A percentile compares a stretch with the other conserved stretches of the same genome.
Conservation (phyloP, 1,140 invertebrate genomes). For the Gonatopus flavifemur region DNA sequence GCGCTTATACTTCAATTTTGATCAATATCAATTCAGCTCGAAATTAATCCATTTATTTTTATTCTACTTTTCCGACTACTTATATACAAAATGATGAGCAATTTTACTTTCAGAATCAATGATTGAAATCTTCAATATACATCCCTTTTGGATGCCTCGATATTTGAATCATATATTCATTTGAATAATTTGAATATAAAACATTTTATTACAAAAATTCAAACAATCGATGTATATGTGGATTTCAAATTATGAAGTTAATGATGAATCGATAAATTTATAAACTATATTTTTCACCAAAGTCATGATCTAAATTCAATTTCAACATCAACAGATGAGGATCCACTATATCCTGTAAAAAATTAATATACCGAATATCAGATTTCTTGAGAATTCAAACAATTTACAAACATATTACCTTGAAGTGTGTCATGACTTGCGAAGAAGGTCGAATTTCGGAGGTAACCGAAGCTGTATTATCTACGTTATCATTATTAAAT, state of each 20-base stretch:
- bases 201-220: background rate
- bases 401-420: slow-evolving; percentile 33
- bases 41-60: too few species aligned
- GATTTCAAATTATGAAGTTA: too few species aligned
- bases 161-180: slow-evolving; percentile 10
- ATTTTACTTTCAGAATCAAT: too few species aligned
- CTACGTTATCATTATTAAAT: slow-evolving; percentile 13
- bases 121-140: background rate
- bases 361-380: slow-evolving; percentile 6
- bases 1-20: too few species aligned
- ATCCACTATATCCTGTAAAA: slow-evolving; percentile 46
- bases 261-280: slow-evolving; percentile 12
- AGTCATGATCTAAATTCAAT: slow-evolving; percentile 41
- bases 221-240: background rate
- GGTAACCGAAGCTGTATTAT: slow-evolving; percentile 10
- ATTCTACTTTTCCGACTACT: too few species aligned
- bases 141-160: slow-evolving; percentile 2
- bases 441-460: slow-evolving; percentile 13
- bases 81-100: too few species aligned
- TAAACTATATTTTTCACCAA: slow-evolving; percentile 17
- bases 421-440: slow-evolving; percentile 28
- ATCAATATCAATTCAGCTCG: too few species aligned
- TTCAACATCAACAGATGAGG: slow-evolving; percentile 46
- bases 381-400: slow-evolving; percentile 9
- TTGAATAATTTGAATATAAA: slow-evolving; percentile 6